phyloP scores from a whole-genome alignment of 2,888 invertebrate species.

The Portevinia maculata region DNA sequence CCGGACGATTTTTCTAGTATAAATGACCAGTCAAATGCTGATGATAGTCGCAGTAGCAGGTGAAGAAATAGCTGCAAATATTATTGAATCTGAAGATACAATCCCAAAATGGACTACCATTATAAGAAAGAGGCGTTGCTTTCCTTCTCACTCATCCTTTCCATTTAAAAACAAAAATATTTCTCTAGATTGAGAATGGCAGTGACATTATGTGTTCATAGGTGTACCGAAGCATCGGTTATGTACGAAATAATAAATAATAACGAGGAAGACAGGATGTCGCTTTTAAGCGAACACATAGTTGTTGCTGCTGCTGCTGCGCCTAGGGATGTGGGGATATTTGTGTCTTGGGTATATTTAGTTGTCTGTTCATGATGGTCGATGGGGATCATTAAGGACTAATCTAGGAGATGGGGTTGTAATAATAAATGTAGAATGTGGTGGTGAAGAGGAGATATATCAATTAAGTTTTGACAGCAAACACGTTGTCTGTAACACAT shows the following conservation, averaged over 20 bases:
- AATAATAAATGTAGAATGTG: conserved; percentile 39
- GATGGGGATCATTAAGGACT: conserved; percentile 62
- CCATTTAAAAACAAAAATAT: conserved; percentile 9
- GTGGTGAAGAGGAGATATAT: conserved; percentile 37
- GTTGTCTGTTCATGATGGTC: conserved; percentile 63
- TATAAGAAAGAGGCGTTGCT: conserved; percentile 30
- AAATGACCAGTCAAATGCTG: conserved; percentile 68
- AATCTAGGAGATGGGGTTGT: conserved; percentile 7
- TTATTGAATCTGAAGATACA: conserved; percentile 67
- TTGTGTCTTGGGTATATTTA: conserved; percentile 58
- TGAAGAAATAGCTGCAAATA: conserved; percentile 37
- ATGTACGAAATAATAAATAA: conserved; percentile 53
- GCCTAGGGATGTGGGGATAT: conserved; percentile 42
- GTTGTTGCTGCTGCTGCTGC: conserved; percentile 14
- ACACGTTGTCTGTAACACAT: conserved; percentile 30
- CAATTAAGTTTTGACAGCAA: conserved; percentile 57
- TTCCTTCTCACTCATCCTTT: conserved; percentile 21
- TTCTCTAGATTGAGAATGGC: not conserved
- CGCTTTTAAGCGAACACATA: conserved; percentile 21
- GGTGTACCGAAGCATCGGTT: conserved; percentile 35
- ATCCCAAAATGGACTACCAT: conserved; percentile 10
- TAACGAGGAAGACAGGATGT: conserved; percentile 56
- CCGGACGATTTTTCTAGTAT: conserved; percentile 61
- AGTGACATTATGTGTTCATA: not conserved
- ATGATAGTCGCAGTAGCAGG: conserved; percentile 62